Base-by-base conservation (phyloP, 2,888 invertebrate genomes). In the Lasioglossum calceatum region DNA sequence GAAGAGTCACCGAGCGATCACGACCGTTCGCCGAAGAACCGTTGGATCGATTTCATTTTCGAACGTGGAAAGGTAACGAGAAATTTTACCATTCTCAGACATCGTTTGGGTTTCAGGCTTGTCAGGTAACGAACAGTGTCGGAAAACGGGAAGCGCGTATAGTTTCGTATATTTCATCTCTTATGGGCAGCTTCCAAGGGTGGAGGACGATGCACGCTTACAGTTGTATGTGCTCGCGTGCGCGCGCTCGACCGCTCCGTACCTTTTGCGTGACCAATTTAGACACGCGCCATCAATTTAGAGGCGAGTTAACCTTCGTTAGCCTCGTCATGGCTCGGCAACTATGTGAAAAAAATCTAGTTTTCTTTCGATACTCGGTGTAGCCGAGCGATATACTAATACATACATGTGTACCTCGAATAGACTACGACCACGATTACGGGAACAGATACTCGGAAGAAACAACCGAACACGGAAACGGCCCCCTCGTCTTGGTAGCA, bases 261-360 rank as follows among this genome's bases (percentile, higher is more conserved):
- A 79, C 67, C 64, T 50, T 50, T 50, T 27, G 58, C 54, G 61
- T 64, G 54, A 73, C 64, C 86, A 86, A 86, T 86, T 81, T 72
- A 86, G 78, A 86, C 76, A 77, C 86, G 78, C 77, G 79, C 50
- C 79, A 23, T 76, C 86, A 86, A 86, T 86, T 81, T 70, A 86
- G 58, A 64, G 44, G n/a, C 79, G 39, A 82, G 71, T 86, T 86
- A 79, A 86, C 79, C 86, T 73, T 81, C 71, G 81, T 86, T 86
- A 86, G 67, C 86, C 86, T 79, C 47, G 64, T 32, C 71, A 19
- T 50, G 61, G 58, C 79, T 81, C 71, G 47, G 10, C 54, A 44
- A 70, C 67, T 58, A 36, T 50, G 74, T 39, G 42, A 47, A 74
- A 81, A 80, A 44, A 50, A 19, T 70, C 19, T 70, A 70, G 36